Evolutionary conservation across 2,113 vertebrate genomes (phyloP), one percentile per base, ranked within the genome.

Genomic region (Campylomormyrus tamandua): DNA sequence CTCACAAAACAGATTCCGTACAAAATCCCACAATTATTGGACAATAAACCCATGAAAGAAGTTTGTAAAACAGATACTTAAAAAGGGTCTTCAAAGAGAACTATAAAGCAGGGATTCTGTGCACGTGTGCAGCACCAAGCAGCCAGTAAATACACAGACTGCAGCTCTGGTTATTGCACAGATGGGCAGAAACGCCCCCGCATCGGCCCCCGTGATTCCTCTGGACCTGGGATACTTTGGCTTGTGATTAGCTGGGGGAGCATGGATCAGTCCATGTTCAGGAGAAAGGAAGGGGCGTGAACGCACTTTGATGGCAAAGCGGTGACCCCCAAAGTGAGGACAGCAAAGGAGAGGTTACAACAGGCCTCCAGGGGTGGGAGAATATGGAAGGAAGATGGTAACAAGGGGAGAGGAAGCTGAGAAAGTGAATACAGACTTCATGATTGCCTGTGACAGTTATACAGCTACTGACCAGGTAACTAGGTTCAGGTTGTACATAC

Each of bases 121-220:
- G 35, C 74, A 42, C 91, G 21, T 93, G 91, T 91, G 35, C 62
- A 93, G 93, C 91, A 92, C 89, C 90, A 92, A 80, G 89, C 88
- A 90, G 2, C 91, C 91, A 93, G 91, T 94, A 94, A 95, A 94
- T 93, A 94, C 93, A 92, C 92, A 90, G 91, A 91, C 88, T 88
- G 74, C 92, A 88, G 70, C 91, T 91, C 10, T 70, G 62, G 10
- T n/a, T 70, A 70, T 10, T 70, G 62, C 62, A 4, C 62, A 70
- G 62, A 70, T 66, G 58, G 58, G 58, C 2, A 27, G 19, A 24
- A 27, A 66, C 24, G 24, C 90, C 91, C 89, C 88, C 90, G 89
- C 90, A 89, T 92, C 56, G 27, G 90, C 74, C 89, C 70, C 93
- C 92, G 91, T 93, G 93, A 93, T 10, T 80, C 35, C 74, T 80